Evolutionary conservation across 1,140 invertebrate species (phyloP), one percentile per base, ranked within the genome.

Genomic region (Cydia pomonella): DNA sequence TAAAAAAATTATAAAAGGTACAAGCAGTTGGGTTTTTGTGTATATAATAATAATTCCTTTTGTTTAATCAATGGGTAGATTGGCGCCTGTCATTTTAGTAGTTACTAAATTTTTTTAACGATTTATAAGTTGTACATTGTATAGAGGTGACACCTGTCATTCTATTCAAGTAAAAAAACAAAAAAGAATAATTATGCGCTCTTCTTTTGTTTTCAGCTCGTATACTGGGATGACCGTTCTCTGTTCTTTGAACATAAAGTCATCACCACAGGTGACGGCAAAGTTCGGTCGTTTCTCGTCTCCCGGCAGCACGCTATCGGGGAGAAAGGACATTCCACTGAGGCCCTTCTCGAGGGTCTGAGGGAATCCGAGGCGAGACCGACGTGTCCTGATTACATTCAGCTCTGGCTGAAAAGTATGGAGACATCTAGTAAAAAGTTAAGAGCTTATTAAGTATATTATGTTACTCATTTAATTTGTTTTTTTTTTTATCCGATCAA

Each of bases 221-320:
- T 97, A 63, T 97, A 97, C 83, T 98, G 97, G 97, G 97, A 98
- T 81, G 95, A 96, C 16, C 95, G 95, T 82, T 95, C 95, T 41
- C 94, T 98, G 69, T 98, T 96, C 82, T 95, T 98, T 94, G 97
- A 98, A 85, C 97, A 98, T 86, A 94, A 96, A 75, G 96, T 98
- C 75, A 92, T 96, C 50, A 96, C 96, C 2, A 91, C 93, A 62
- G 50, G 62, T 10, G 97, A 97, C 82, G 94, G 95, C 53, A 97
- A 97, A 87, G 90, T 97, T 13, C 94, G 97, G 77, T 95, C 96
- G 44, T 95, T 97, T 25, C 95, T 95, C 27, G 94, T 97, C 66
- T 96, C 96, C 73, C 94, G 96, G 38, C 96, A 97, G 81, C 94
- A 96, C 23, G 92, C 97, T 18, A 94, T 97, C 74, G 94, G 96